phyloP scores from a whole-genome alignment of 2,797 vertebrate genomes.

The Meda fulgida region DNA sequence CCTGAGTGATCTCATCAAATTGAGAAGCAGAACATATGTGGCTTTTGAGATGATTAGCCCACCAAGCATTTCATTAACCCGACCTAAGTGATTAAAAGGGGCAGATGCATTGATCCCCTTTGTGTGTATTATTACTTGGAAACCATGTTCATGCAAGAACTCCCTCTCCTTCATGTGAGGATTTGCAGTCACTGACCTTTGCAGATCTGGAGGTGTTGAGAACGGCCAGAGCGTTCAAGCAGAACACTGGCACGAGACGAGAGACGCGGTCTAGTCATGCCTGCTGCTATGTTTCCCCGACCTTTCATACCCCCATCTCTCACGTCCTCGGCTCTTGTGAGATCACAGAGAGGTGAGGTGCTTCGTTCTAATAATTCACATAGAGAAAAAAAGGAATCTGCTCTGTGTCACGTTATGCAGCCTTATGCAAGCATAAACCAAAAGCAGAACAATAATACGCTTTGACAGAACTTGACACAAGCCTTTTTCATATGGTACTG shows the following conservation, averaged over 20 bases:
- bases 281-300: conserved; percentile 3
- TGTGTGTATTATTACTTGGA: conserved; percentile 31
- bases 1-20: conserved; percentile 31
- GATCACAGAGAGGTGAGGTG: conserved; percentile 33
- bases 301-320: conserved; percentile 31
- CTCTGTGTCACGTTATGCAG: conserved; percentile 20
- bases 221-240: conserved; percentile 39
- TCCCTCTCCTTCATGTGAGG: conserved; percentile 13
- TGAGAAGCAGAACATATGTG: conserved; percentile 33
- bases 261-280: conserved; percentile 35
- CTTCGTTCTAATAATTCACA: conserved; percentile 42
- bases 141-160: not conserved
- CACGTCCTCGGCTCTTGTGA: conserved; percentile 33
- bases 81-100: conserved; percentile 43
- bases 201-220: conserved; percentile 44
- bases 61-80: conserved; percentile 46
- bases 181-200: conserved; percentile 51
- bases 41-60: conserved; percentile 42
- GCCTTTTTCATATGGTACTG: conserved; percentile 25
- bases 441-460: conserved; percentile 43
- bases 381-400: conserved; percentile 16
- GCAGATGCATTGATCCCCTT: conserved; percentile 42
- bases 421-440: conserved; percentile 10
- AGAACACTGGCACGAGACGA: conserved; percentile 39
- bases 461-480: conserved; percentile 20